Evolutionary conservation across 2,888 invertebrate species (phyloP), one percentile per base, ranked within the genome.

Genomic region (Cantharis flavilabris): DNA sequence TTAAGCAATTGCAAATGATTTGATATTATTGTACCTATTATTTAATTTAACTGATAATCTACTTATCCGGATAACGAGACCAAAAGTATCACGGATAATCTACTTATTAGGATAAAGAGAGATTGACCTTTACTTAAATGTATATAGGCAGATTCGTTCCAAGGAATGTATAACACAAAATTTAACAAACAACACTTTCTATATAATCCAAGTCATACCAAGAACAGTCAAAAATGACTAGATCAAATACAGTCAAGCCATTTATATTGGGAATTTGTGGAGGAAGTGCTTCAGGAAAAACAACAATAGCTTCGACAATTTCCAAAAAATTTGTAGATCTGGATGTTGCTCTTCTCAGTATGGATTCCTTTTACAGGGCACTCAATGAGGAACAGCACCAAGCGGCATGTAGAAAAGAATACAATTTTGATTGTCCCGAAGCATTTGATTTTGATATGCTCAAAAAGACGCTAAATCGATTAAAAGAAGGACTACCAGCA

Each of bases 311-410:
- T 3, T 95, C 96, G 79, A 97, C 97, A 90, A 99, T 99, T 75
- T 97, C 97, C 83, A 96, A 96, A 91, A 94, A 94, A 84, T 91
- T 99, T 33, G 97, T 98, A 89, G 97, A 99, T 82, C 98, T 98
- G 5, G 99, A 99, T 99, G 99, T 99, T 75, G 98, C 98, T 9
- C 91, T 99, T 62, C 92, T 97, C 82, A 97, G 97, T 85, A 97
- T 99, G 98, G 99, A 99, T 89, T 98, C 98, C 1, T 99, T 99
- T 89, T 99, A 99, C 87, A 99, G 98, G 93, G 98, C 97, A 83
- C 89, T 99, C 65, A 96, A 95, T 86, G 95, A 96, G 85, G 96
- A 98, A 85, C 97, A 99, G 86, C 97, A 97, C 83, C 93, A 95
- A 73, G 90, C 92, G 81, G 97, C 98, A 3, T 91, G 92, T 11